phyloP scores from a whole-genome alignment of 2,888 invertebrate species.

The Flabesymbios commensalis region DNA sequence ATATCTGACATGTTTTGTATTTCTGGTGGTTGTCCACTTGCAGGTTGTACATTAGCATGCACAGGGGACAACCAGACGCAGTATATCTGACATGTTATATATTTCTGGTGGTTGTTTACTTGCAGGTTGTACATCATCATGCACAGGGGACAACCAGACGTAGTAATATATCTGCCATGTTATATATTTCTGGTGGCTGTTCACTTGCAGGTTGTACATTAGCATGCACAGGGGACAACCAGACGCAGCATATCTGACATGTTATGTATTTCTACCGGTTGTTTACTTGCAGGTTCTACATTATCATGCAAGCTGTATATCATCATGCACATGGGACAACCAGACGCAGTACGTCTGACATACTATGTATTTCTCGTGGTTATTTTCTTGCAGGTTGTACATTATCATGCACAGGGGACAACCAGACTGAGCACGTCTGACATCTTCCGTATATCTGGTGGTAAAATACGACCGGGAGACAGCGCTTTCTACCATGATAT shows the following conservation, averaged over 20 bases:
- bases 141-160: conserved; percentile 20
- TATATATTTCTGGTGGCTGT: conserved; percentile 40
- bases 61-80: too few species aligned
- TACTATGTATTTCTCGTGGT: conserved; percentile 40
- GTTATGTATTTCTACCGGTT: too few species aligned
- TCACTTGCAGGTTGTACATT: too few species aligned
- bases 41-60: conserved; percentile 35
- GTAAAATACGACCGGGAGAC: conserved; percentile 34
- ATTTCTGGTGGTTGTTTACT: too few species aligned
- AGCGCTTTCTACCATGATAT: conserved; percentile 40
- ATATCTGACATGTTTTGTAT: conserved; percentile 38
- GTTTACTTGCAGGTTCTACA: too few species aligned
- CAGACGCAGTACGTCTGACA: conserved; percentile 24
- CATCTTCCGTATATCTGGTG: conserved; percentile 40
- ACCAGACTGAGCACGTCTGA: conserved; percentile 21
- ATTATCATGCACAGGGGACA: conserved; percentile 25
- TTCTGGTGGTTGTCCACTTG: conserved; percentile 35
- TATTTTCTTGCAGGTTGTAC: conserved; percentile 30
- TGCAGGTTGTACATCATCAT: too few species aligned
- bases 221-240: too few species aligned
- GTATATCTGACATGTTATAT: too few species aligned
- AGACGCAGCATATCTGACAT: too few species aligned
- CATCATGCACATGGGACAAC: conserved; percentile 25
- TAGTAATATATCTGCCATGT: conserved; percentile 32
- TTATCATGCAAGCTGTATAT: conserved; percentile 27